These are phyloP conservation scores for Hypotaenidia philippensis DNA, from an alignment of 2,797 vertebrate genomes.

Conservation along the genomic window DNA sequence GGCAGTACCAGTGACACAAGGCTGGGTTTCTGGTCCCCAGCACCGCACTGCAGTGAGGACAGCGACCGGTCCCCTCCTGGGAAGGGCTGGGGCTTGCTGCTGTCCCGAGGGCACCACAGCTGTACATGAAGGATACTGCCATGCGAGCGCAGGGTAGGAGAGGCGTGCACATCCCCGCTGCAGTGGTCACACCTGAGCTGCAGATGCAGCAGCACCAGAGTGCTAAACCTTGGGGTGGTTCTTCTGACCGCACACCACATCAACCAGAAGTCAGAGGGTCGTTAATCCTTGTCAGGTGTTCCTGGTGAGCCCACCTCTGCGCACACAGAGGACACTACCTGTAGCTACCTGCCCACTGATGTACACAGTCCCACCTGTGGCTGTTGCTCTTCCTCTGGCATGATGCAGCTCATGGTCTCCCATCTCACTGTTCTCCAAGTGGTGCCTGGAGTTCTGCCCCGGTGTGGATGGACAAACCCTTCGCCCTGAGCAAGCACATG, in stretches of 20 bases:
- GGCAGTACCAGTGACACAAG: background rate
- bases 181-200: fast-evolving
- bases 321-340: background rate
- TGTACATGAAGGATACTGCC: background rate
- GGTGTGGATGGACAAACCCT: background rate
- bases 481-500: background rate
- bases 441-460: background rate
- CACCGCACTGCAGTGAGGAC: background rate
- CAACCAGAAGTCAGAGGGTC: background rate
- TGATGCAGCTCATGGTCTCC: background rate
- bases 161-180: fast-evolving
- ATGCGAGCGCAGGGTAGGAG: fast-evolving
- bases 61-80: too few relatives aligned
- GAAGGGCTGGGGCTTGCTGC: background rate
- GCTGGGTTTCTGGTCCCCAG: too few relatives aligned
- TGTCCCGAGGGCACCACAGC: background rate
- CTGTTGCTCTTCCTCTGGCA: background rate
- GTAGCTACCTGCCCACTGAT: background rate
- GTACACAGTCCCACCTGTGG: background rate
- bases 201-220: fast-evolving
- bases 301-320: background rate
- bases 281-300: background rate
- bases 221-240: background rate
- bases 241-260: background rate
- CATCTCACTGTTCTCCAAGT: background rate